Evolutionary conservation across 2,888 invertebrate species (phyloP).

Genomic region (Mythimna loreyi): DNA sequence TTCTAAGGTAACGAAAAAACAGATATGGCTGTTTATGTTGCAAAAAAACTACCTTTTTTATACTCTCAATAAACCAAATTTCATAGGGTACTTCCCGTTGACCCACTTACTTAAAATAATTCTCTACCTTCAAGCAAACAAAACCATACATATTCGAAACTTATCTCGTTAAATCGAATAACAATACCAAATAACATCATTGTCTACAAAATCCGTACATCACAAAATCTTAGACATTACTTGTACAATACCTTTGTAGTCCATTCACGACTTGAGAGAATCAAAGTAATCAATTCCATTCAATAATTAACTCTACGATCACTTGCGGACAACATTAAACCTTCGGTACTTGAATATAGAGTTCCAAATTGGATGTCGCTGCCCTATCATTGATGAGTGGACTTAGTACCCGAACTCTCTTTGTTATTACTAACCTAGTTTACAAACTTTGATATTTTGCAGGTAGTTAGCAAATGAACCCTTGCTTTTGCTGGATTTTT

Average conservation of each 20-base stretch:
- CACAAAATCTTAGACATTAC: background rate
- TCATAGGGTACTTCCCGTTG: no score
- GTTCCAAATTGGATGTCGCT: slow-evolving; percentile 28
- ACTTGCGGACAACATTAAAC: slow-evolving; percentile 18
- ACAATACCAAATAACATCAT: background rate
- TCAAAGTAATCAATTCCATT: slow-evolving; percentile 55
- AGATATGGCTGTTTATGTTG: no score
- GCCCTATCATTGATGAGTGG: slow-evolving; percentile 41
- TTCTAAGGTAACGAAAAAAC: no score
- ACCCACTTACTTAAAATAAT: no score
- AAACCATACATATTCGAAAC: no score
- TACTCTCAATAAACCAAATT: no score
- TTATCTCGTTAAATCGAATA: no score
- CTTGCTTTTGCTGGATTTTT: slow-evolving; percentile 45
- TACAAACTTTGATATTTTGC: slow-evolving; percentile 46
- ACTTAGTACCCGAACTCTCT: slow-evolving; percentile 47
- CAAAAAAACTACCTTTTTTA: no score
- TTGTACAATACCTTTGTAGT: slow-evolving; percentile 16
- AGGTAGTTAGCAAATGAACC: slow-evolving; percentile 53
- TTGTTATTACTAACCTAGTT: slow-evolving; percentile 59
- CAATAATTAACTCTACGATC: slow-evolving; percentile 50
- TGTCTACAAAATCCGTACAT: slow-evolving; percentile 10
- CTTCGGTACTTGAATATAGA: slow-evolving; percentile 4
- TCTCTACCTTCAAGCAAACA: no score
- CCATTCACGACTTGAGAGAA: slow-evolving; percentile 39